Conservation (phyloP, 1,140 invertebrate genomes). For the Eufriesea mexicana region DNA sequence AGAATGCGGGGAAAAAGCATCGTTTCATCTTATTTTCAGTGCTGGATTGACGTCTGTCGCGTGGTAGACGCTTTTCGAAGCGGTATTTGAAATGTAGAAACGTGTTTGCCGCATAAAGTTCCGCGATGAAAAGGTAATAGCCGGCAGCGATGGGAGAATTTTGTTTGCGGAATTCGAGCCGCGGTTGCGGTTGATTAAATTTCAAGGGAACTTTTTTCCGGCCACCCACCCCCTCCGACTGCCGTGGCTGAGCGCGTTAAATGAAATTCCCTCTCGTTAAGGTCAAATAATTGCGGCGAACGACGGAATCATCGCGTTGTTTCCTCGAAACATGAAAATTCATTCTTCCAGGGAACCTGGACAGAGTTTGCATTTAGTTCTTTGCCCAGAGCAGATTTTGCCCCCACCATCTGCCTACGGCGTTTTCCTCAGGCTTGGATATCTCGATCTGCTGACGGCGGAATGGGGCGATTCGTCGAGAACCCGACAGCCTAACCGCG, state of each 20-base stretch:
- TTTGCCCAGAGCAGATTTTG: neutral
- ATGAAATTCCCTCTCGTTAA: conserved; percentile 19
- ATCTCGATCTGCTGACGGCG: neutral
- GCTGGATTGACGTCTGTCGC: too few relatives aligned
- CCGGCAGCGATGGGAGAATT: conserved; percentile 4
- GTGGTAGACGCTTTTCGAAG: neutral
- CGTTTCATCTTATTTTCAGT: too few relatives aligned
- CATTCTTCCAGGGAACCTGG: neutral
- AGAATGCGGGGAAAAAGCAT: neutral
- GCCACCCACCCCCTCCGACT: too few relatives aligned
- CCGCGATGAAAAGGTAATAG: conserved; percentile 16
- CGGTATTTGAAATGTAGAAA: conserved; percentile 1
- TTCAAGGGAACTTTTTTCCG: conserved; percentile 3
- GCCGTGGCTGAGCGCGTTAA: neutral
- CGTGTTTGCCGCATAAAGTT: conserved; percentile 5
- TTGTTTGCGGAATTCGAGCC: conserved; percentile 25
- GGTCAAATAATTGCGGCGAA: conserved; percentile 13
- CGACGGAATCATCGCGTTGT: conserved; percentile 3
- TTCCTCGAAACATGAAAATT: conserved; percentile 11
- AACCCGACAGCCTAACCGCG: neutral
- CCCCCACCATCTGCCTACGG: too few relatives aligned
- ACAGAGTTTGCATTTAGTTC: neutral
- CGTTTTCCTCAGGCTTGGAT: too few relatives aligned
- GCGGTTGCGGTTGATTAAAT: conserved; percentile 33
- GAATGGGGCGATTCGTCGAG: neutral